Base-by-base conservation (phyloP, 1,140 invertebrate genomes). In the Agraylea sexmaculata region DNA sequence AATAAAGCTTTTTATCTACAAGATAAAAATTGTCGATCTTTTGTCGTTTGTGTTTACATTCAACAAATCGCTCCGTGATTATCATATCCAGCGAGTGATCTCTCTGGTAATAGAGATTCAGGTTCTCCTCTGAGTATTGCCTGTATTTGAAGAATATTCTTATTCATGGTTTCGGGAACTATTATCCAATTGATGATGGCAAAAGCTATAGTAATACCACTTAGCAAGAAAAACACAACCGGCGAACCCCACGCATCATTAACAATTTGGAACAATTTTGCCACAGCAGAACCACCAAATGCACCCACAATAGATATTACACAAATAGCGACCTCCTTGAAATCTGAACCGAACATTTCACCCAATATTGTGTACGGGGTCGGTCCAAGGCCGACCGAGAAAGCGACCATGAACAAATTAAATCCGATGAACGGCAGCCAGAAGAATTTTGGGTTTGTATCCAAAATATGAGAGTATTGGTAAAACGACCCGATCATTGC, bases 341-440 rank as follows among this genome's bases (percentile, higher is more conserved):
- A 68, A 37, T 66, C 62, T 2, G 65, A 55, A 1, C 77, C 65
- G 40, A 78, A 76, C 42, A 78, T 62, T 55, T 80, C 73, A 5
- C 67, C 70, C 64, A 77, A 71, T 16, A 81, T 61, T 2, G 75
- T 60, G 70, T 76, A 77, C 0, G 75, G 73, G 1, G 80, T 58
- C 0, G 77, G 74, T 5, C 75, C 77, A 56, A 75, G 70, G 2
- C 76, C 77, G 0, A 67, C 32, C 39, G 56, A 51, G 42, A 64
- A 68, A 0, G 54, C 51, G 3, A 57, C 42, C 8, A 64, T 58
- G 47, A 60, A 70, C 15, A 40, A 4, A 17, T 42, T 45, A 18
- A 29, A 25, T 6, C 27, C 37, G 15, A 49, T 16, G 6, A 46
- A 22, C 0, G 59, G 57, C 23, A 60, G 15, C 59, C 59, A 62